A percentile compares a stretch with the other conserved stretches of the same genome.
phyloP scores from a whole-genome alignment of 2,888 invertebrate species.

The Habrosyne pyritoides region DNA sequence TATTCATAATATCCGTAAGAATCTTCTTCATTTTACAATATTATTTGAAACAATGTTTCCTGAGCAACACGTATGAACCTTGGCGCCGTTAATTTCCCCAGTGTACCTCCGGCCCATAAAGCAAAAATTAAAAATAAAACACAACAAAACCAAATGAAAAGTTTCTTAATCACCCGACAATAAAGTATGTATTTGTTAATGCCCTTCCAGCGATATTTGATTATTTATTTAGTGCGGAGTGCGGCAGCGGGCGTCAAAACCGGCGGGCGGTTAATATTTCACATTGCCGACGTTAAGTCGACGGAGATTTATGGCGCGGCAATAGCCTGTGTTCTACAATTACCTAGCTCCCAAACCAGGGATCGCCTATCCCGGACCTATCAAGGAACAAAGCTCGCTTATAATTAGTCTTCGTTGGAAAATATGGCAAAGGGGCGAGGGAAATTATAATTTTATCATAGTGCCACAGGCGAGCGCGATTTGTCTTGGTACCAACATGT shows the following conservation, averaged over 20 bases:
- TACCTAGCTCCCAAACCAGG: conserved; percentile 55
- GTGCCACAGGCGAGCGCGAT: background rate
- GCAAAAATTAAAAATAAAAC: conserved; percentile 6
- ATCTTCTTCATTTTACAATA: background rate
- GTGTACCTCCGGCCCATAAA: background rate
- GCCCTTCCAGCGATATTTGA: conserved; percentile 55
- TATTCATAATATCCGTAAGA: background rate
- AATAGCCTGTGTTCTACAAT: conserved; percentile 76
- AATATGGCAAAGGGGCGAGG: background rate
- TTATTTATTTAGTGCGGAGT: conserved; percentile 66
- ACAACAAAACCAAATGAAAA: conserved; percentile 29
- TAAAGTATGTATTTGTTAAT: conserved; percentile 32
- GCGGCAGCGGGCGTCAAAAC: conserved; percentile 67
- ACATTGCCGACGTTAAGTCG: conserved; percentile 76
- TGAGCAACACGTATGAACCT: background rate
- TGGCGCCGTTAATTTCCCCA: background rate
- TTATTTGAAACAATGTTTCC: background rate
- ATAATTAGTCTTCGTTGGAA: conserved; percentile 1
- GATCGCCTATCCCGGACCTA: conserved; percentile 18
- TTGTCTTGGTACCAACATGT: no score
- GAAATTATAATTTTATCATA: background rate
- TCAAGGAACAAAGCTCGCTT: background rate
- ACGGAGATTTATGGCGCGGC: conserved; percentile 73
- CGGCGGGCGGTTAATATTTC: conserved; percentile 80
- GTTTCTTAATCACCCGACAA: conserved; percentile 27